A percentile compares a stretch with the other conserved stretches of the same genome.
Conservation (phyloP, 2,113 vertebrate genomes). For the Synodontis membranacea region DNA sequence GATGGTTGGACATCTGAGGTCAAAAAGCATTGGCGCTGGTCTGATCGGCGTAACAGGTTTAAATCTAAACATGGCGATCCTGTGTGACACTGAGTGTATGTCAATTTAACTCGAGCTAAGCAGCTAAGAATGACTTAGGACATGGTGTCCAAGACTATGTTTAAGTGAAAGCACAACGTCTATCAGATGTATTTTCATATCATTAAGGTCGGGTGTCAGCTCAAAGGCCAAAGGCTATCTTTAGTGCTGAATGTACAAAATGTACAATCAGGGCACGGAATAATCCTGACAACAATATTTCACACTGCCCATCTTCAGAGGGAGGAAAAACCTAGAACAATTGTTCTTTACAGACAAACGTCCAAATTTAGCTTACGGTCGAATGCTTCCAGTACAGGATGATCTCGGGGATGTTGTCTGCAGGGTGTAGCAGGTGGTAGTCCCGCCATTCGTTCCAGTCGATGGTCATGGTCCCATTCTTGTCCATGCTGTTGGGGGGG, state of each 20-base stretch:
- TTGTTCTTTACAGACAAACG: not conserved
- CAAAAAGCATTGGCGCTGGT: not conserved
- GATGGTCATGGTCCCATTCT: constrained; percentile 95
- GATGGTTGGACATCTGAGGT: constrained; percentile 27
- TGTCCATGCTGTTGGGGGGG: constrained; percentile 84
- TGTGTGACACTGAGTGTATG: not conserved
- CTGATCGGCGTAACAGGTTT: constrained; percentile 29
- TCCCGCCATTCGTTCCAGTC: constrained; percentile 96
- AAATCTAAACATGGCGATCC: constrained; percentile 17
- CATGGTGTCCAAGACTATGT: not conserved
- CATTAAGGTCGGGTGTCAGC: not conserved
- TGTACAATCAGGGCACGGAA: not conserved
- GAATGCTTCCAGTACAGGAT: constrained; percentile 98
- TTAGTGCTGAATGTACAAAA: not conserved
- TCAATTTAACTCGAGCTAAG: constrained; percentile 20
- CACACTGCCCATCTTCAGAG: not conserved
- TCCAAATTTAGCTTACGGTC: constrained; percentile 76
- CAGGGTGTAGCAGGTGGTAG: constrained; percentile 90
- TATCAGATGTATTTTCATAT: not conserved
- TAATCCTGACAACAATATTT: not conserved
- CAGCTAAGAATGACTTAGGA: not conserved
- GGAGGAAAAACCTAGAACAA: not conserved
- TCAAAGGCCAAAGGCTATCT: not conserved
- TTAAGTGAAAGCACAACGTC: not conserved
- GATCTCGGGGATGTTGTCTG: constrained; percentile 94